Conservation (phyloP, 2,888 invertebrate genomes). For the Amiota communis region DNA sequence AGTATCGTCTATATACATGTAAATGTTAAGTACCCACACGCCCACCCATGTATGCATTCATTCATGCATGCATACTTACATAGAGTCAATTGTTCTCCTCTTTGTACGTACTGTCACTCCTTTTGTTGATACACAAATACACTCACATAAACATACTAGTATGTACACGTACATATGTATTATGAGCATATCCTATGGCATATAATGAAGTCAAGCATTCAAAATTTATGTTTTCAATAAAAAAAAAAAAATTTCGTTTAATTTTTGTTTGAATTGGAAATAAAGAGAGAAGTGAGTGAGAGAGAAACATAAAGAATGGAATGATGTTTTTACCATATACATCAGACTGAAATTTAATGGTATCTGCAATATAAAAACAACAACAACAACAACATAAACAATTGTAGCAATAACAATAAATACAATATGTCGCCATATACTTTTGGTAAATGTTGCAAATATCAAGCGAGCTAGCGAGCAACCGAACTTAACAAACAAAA, state of each 20-base stretch:
- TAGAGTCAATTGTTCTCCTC: too few species aligned
- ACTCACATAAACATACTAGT: not conserved
- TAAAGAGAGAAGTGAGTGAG: not conserved
- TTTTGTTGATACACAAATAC: too few species aligned
- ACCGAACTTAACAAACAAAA: too few species aligned
- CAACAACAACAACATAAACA: not conserved
- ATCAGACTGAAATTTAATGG: not conserved
- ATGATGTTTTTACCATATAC: not conserved
- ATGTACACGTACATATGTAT: not conserved
- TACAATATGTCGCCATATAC: not conserved
- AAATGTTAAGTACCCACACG: too few species aligned
- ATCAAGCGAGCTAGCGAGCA: too few species aligned
- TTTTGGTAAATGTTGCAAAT: not conserved
- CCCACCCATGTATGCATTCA: too few species aligned
- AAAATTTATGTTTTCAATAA: not conserved
- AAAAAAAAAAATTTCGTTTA: not conserved
- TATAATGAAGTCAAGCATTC: not conserved
- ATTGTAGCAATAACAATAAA: not conserved
- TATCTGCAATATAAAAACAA: not conserved
- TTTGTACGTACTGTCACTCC: too few species aligned
- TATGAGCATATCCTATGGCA: too few species aligned
- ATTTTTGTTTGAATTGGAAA: not conserved
- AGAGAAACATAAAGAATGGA: not conserved
- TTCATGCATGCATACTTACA: too few species aligned
- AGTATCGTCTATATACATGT: too few species aligned